A percentile compares a stretch with the other conserved stretches of the same genome.
These are phyloP conservation scores for Aleiodes sp. DNA, from an alignment of 1,140 invertebrate genomes.

Conservation along the genomic window DNA sequence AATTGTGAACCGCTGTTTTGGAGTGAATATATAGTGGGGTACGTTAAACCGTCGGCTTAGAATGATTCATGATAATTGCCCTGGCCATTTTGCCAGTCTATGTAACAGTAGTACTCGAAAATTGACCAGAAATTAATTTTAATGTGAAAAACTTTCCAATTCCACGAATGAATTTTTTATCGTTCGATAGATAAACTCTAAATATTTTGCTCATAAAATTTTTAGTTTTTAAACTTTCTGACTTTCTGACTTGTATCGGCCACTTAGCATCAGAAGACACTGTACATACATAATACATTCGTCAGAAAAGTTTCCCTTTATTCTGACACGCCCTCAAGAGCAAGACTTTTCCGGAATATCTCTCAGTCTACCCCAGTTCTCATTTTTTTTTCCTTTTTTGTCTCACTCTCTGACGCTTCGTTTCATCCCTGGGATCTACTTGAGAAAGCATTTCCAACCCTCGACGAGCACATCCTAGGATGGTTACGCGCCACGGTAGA, in stretches of 20 bases:
- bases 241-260: constrained; percentile 49
- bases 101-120: background rate
- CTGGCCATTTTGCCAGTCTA: background rate
- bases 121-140: background rate
- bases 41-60: background rate
- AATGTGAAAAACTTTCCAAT: too few species aligned
- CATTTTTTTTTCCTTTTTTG: background rate
- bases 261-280: constrained; percentile 48
- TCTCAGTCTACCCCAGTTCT: background rate
- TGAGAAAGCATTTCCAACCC: constrained; percentile 57
- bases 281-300: constrained; percentile 27
- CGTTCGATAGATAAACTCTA: too few species aligned
- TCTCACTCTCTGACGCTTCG: constrained; percentile 36
- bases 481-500: constrained; percentile 33
- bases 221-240: constrained; percentile 32
- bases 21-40: background rate
- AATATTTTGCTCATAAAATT: too few species aligned
- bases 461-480: constrained; percentile 37
- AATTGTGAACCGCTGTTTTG: background rate
- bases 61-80: background rate
- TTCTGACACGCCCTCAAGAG: background rate
- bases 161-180: too few species aligned
- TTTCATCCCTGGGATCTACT: constrained; percentile 38
- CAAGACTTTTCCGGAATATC: constrained; percentile 10
- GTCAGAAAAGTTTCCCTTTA: background rate